Evolutionary conservation across 2,113 vertebrate genomes (phyloP).

Genomic region (Megaceryle torquata): DNA sequence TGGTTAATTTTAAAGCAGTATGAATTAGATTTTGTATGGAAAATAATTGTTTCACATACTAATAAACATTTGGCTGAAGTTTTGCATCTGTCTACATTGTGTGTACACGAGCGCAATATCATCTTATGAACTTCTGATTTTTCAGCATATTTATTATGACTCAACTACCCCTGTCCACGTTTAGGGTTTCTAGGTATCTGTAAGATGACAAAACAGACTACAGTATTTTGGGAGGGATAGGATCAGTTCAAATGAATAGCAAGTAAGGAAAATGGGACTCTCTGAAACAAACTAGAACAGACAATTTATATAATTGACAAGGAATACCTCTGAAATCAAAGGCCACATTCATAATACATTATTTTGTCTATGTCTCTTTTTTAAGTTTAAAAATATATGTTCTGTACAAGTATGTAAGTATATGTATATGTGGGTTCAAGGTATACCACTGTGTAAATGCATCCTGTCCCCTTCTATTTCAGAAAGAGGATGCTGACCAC

Average conservation of each 20-base stretch:
- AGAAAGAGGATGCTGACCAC: background rate
- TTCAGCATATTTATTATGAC: background rate
- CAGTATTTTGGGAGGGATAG: background rate
- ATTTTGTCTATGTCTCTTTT: background rate
- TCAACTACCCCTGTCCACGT: background rate
- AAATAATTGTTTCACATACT: background rate
- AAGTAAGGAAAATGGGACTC: background rate
- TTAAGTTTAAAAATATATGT: background rate
- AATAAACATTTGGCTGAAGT: background rate
- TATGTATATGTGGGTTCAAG: background rate
- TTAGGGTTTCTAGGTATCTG: background rate
- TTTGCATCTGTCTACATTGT: background rate
- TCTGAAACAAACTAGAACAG: background rate
- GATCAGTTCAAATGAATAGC: background rate
- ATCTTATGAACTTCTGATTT: background rate
- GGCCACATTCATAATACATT: background rate
- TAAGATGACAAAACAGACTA: background rate
- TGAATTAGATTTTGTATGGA: background rate
- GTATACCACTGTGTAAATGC: background rate
- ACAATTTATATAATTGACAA: background rate
- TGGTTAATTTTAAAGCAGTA: background rate
- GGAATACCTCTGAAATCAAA: background rate
- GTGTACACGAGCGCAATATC: accelerated
- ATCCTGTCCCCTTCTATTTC: background rate
- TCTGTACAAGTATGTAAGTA: background rate